phyloP scores from a whole-genome alignment of 2,797 vertebrate genomes.

The Anniella stebbinsi region DNA sequence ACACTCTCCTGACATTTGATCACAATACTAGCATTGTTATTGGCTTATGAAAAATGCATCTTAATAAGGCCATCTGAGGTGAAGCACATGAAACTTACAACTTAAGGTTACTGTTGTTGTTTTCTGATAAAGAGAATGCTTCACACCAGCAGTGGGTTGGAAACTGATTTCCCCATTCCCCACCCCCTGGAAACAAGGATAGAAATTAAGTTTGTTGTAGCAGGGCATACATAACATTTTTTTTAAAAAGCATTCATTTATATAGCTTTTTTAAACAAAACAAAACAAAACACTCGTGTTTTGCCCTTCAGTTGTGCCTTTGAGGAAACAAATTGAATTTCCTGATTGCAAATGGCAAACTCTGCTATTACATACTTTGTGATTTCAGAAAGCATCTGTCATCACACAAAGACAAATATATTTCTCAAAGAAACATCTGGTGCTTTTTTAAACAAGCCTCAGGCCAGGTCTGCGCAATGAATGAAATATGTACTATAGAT shows the following conservation, averaged over 20 bases:
- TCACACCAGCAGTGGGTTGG: constrained; percentile 44
- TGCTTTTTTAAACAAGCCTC: constrained; percentile 81
- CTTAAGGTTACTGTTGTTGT: neutral
- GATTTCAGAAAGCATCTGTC: constrained; percentile 85
- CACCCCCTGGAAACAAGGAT: constrained; percentile 19
- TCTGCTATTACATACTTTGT: constrained; percentile 80
- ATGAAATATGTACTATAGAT: constrained; percentile 82
- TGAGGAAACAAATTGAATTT: constrained; percentile 80
- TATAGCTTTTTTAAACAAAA: constrained; percentile 54
- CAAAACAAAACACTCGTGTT: constrained; percentile 49
- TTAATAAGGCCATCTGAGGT: constrained; percentile 18
- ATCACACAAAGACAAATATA: constrained; percentile 83
- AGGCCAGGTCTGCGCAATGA: constrained; percentile 79
- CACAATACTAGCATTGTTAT: constrained; percentile 4
- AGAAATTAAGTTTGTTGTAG: constrained; percentile 64
- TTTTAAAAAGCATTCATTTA: constrained; percentile 63
- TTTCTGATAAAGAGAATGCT: constrained; percentile 18
- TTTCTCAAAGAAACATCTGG: constrained; percentile 84
- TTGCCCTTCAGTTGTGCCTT: constrained; percentile 73
- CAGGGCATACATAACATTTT: constrained; percentile 48
- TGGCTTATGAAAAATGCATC: constrained; percentile 6
- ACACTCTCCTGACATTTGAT: neutral
- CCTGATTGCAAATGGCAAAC: constrained; percentile 80
- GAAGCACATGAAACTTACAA: constrained; percentile 28
- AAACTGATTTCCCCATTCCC: constrained; percentile 38